Base-by-base conservation (phyloP, 2,797 vertebrate species). In the Anguilla megastoma region DNA sequence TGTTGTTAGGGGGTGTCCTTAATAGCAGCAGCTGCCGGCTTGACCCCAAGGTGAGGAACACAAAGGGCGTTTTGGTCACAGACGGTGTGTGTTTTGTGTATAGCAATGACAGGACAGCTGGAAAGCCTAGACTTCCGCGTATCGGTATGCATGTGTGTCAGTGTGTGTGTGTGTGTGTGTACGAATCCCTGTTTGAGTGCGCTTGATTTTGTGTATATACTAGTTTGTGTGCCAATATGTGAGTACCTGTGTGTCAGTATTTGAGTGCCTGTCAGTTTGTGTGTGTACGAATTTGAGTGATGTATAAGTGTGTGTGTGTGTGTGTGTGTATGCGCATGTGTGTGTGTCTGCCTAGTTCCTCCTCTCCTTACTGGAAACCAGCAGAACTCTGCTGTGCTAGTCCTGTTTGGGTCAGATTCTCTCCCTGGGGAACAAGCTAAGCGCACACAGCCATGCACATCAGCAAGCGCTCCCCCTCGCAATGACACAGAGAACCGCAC, bases 281-380 rank as follows among this genome's bases (percentile, higher is more conserved):
- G 12, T 14, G 58, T 60, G 58, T 60, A 60, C 0, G 18, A 60
- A 21, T 16, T 16, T 18, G 58, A 3, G 2, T 60, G 16, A 66
- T 24, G n/a, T 7, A 8, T 87, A 93, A 9, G 84, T 88, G 69
- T 88, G 50, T 54, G 69, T 36, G 12, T n/a, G 3, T 66, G 21
- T n/a, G 60, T 89, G 71, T 48, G 79, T 80, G 85, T 4, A 52
- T 21, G 88, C 10, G 48, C 36, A 12, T 24, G 54, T n/a, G 50
- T 48, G 3, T 54, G 84, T 52, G 36, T 86, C 41, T 80, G 58
- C 58, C 85, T 69, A 87, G 3, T 89, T 90, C 84, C 58, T 91
- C 93, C 94, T 94, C 3, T 14, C n/a, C 66, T 71, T n/a, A 30
- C 66, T 30, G 27, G 9, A 27, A n/a, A 1, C 5, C 9, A 71